These are phyloP conservation scores for Apantesis nais DNA, from an alignment of 2,888 invertebrate species.

Conservation along the genomic window DNA sequence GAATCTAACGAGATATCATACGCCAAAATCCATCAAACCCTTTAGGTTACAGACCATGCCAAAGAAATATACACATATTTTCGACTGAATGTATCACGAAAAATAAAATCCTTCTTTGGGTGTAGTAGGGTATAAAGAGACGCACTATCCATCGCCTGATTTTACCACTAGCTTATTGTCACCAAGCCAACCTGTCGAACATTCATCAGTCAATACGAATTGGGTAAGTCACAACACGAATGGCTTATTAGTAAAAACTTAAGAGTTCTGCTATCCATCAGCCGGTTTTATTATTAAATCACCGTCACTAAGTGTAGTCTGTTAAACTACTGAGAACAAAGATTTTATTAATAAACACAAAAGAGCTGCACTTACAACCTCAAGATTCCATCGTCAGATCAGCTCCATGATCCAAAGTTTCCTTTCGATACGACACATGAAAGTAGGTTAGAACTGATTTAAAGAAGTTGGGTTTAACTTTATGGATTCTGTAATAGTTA, in stretches of 20 bases:
- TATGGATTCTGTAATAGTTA: background rate
- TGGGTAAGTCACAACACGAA: background rate
- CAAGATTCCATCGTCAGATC: no score
- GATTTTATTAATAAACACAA: background rate
- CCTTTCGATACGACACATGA: background rate
- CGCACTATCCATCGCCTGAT: background rate
- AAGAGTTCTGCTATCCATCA: background rate
- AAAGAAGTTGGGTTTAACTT: background rate
- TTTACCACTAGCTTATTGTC: background rate
- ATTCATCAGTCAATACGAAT: background rate
- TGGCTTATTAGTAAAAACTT: background rate
- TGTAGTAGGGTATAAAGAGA: no score
- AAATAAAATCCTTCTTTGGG: no score
- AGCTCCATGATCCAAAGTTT: no score
- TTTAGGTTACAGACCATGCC: no score
- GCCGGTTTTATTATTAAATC: background rate
- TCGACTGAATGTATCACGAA: no score
- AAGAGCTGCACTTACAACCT: no score
- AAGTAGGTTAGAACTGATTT: background rate
- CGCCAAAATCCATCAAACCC: no score
- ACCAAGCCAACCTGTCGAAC: background rate
- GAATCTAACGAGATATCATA: no score
- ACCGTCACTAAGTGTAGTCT: background rate
- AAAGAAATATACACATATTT: no score
- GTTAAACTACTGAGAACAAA: background rate